Base-by-base conservation (phyloP, 2,113 vertebrate genomes). In the Helogale parvula region DNA sequence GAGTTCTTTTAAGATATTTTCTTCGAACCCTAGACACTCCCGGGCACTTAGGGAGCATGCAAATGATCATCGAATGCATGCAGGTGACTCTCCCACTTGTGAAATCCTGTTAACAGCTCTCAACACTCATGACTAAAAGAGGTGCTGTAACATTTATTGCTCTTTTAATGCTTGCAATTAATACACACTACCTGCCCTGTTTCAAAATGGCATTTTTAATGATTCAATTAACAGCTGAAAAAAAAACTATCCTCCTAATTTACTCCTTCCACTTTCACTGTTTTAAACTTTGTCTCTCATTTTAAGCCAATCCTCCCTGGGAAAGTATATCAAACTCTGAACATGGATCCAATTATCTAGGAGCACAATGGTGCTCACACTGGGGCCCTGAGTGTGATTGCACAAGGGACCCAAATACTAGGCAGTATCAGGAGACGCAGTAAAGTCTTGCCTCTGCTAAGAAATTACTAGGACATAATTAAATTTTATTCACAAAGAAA, bases 181-280 rank as follows among this genome's bases (percentile, higher is more conserved):
- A 96, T n/a, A 15, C n/a, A 97, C 71, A 95, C 96, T 96, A 96
- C 96, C 90, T 93, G 54, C 80, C 92, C 83, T 98, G 82, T 94
- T 97, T 97, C 80, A 94, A 97, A 98, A 98, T 93, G 57, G 98
- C 93, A 88, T 96, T 94, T 92, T 98, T 98, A 98, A 98, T 96
- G 91, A 97, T 97, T 98, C 92, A 71, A 98, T 98, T 98, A 98
- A 97, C 84, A 98, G 94, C 57, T 96, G 97, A 97, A 90, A 96
- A 97, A 97, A 93, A 96, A 97, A 69, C 71, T 66, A 15, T 76
- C 88, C 47, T 97, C 96, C 90, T 97, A 96, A 98, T 98, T 98
- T 98, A 92, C 74, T 98, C 86, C 96, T 96, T 98, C 96, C 93
- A 81, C 23, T 95, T 63, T 98, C 83, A 98, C 98, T 98, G 38